phyloP scores from a whole-genome alignment of 2,113 vertebrate species.

The Ceratotherium simum region DNA sequence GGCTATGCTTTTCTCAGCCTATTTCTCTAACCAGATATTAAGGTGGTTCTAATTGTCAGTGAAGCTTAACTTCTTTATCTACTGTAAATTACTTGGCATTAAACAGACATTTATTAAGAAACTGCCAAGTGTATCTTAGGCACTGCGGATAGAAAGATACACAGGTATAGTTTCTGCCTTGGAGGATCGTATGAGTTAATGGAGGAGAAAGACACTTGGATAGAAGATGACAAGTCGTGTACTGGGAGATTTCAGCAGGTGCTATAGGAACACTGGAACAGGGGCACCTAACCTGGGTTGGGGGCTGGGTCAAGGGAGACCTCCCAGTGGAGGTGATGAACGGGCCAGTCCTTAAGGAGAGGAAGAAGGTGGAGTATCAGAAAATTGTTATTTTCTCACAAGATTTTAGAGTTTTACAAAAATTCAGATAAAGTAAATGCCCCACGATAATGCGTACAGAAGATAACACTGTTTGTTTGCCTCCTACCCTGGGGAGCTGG shows the following conservation, averaged over 20 bases:
- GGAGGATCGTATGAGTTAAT: background rate
- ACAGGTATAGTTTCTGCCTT: constrained; percentile 57
- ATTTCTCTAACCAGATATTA: constrained; percentile 29
- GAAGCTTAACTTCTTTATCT: constrained; percentile 57
- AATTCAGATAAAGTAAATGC: background rate
- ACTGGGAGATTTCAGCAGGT: background rate
- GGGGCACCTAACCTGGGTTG: background rate
- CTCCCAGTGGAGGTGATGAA: background rate
- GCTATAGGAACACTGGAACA: background rate
- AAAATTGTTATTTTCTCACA: background rate
- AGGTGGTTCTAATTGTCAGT: constrained; percentile 62
- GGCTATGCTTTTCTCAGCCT: background rate
- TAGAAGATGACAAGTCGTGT: background rate
- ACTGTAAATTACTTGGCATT: constrained; percentile 68
- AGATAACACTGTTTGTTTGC: background rate
- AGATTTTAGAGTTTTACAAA: background rate
- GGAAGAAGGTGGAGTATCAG: background rate
- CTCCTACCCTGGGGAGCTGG: fast-evolving
- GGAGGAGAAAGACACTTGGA: constrained; percentile 43
- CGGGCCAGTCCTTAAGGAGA: background rate
- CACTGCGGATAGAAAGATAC: background rate
- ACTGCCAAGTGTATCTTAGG: constrained; percentile 41
- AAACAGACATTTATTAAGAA: constrained; percentile 62
- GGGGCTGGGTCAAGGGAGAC: background rate
- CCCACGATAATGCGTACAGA: background rate